Evolutionary conservation across 2,888 invertebrate species (phyloP).

Genomic region (Synanthedon tipuliformis): DNA sequence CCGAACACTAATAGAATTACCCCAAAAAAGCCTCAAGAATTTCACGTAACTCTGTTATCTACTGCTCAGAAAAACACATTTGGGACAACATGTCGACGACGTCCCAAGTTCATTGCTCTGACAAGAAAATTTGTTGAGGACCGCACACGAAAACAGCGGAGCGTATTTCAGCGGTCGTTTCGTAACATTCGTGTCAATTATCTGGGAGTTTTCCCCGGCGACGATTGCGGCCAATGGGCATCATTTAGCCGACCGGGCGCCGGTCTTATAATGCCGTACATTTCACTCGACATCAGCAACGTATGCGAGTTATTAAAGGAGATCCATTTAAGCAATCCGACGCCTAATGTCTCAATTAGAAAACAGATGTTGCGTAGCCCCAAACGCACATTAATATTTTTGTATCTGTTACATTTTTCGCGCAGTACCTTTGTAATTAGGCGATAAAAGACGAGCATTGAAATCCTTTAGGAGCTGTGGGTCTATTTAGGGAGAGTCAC

Average conservation of each 20-base stretch:
- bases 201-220: slow-evolving; percentile 49
- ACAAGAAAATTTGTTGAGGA: slow-evolving; percentile 20
- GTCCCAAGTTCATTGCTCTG: slow-evolving; percentile 16
- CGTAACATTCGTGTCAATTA: slow-evolving; percentile 57
- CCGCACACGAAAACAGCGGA: slow-evolving; percentile 21
- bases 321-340: slow-evolving; percentile 44
- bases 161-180: slow-evolving; percentile 34
- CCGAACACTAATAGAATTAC: background rate
- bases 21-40: background rate
- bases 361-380: slow-evolving; percentile 42
- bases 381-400: slow-evolving; percentile 43
- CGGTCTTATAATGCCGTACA: slow-evolving; percentile 36
- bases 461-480: no score
- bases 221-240: slow-evolving; percentile 53
- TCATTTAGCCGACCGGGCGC: slow-evolving; percentile 42
- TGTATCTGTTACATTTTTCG: slow-evolving; percentile 5
- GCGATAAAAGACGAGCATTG: no score
- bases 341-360: slow-evolving; percentile 63
- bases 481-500: background rate
- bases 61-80: slow-evolving; percentile 12
- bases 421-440: background rate
- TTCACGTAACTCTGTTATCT: background rate
- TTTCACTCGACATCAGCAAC: slow-evolving; percentile 47
- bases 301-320: slow-evolving; percentile 55
- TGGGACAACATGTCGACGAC: slow-evolving; percentile 9